Percentiles rank a stretch among this genome's conserved stretches.
These are phyloP conservation scores for Potamarius usumacintae DNA, from an alignment of 2,113 vertebrate species.

Conservation along the genomic window DNA sequence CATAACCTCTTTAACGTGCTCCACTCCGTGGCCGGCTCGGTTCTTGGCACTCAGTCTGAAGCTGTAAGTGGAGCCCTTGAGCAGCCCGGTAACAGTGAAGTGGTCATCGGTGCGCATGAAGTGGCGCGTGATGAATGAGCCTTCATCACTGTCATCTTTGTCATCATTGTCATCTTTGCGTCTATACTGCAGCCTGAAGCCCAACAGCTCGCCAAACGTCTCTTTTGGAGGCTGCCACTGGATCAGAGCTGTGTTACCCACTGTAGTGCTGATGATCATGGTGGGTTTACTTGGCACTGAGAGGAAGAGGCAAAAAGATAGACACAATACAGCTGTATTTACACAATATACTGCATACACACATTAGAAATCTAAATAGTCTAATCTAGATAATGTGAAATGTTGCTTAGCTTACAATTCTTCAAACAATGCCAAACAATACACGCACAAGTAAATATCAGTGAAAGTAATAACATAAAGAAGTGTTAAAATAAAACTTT, in stretches of 20 bases:
- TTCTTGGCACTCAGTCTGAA: constrained; percentile 90
- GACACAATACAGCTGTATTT: background rate
- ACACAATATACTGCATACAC: background rate
- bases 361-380: background rate
- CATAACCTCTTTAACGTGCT: constrained; percentile 81
- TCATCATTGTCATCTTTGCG: constrained; percentile 86
- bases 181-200: constrained; percentile 89
- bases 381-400: background rate
- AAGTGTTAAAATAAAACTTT: background rate
- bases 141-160: constrained; percentile 81
- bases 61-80: constrained; percentile 89
- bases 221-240: constrained; percentile 98
- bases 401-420: background rate
- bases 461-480: background rate
- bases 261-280: constrained; percentile 97
- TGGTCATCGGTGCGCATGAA: constrained; percentile 88
- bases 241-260: constrained; percentile 92
- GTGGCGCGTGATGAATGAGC: constrained; percentile 80
- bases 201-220: constrained; percentile 88
- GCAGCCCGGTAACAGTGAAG: constrained; percentile 87
- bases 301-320: background rate
- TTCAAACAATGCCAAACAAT: background rate
- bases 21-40: constrained; percentile 86
- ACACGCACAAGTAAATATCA: background rate
- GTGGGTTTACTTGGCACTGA: constrained; percentile 91